These are phyloP conservation scores for Puffinus mauretanicus DNA, from an alignment of 2,113 vertebrate species.

Conservation along the genomic window DNA sequence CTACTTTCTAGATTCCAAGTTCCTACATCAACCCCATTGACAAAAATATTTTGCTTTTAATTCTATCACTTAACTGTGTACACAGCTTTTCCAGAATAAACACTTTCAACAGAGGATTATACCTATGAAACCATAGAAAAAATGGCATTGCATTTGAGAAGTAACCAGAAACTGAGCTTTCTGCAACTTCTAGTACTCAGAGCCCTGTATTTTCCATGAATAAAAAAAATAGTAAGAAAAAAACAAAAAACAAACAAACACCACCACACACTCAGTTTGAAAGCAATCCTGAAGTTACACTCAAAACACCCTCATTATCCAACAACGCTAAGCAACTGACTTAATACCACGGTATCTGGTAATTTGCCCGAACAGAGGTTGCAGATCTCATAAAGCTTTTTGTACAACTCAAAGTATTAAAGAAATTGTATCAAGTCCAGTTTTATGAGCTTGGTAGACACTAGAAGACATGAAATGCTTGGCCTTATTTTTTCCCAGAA, in stretches of 20 bases:
- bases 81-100: not conserved
- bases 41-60: not conserved
- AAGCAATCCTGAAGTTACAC: not conserved
- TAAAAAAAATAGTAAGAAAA: not conserved
- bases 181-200: not conserved
- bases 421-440: not conserved
- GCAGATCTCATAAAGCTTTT: not conserved
- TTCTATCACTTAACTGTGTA: not conserved
- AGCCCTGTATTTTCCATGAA: not conserved
- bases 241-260: too few species aligned
- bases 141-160: not conserved
- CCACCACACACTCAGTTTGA: not conserved
- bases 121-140: not conserved
- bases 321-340: not conserved
- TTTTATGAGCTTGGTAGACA: not conserved
- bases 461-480: not conserved
- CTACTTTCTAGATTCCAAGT: not conserved
- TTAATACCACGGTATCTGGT: not conserved
- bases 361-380: not conserved
- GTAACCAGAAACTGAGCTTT: not conserved
- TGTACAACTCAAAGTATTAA: not conserved
- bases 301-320: not conserved
- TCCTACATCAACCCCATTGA: not conserved
- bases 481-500: not conserved
- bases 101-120: not conserved